Base-by-base conservation (phyloP, 2,113 vertebrate species). In the Tichodroma muraria region DNA sequence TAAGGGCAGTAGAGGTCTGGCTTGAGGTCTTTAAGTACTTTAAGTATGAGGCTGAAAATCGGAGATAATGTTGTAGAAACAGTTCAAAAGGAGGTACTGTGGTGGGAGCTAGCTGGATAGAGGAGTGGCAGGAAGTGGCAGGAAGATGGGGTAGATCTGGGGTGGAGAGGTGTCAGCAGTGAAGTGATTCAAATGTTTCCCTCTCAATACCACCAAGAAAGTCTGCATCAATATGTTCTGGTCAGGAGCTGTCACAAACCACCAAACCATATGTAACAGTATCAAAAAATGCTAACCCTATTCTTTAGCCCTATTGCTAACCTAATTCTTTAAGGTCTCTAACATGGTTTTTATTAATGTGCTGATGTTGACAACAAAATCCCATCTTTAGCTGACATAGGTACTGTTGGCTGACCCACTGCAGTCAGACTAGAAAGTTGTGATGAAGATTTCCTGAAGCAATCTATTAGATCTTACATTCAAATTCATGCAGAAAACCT, bases 101-200 rank as follows among this genome's bases (percentile, higher is more conserved):
- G 17, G 42, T 37, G 30, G 44, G 17, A 88, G 12, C 21, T 50
- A 40, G 21, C 12, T 61, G n/a, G 37, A 33, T 1, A 4, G 38
- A 85, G 14, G 31, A 49, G 4, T 7, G 53, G 6, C 35, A 66
- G 63, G 13, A 76, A 68, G 6, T 19, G 19, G 10, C 45, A 76
- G 54, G 54, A 47, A 85, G 8, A 35, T 50, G 52, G 15, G 6
- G 10, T 8, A 37, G 33, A 40, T 20, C 10, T 59, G 35, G 78
- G 11, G 2, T 66, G 19, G 6, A 24, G 45, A 50, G 33, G 4
- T 8, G 15, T 21, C 1, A 0, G 15, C 8, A 11, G 3, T 15
- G 13, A 63, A 33, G 13, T 3, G 22, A 28, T 35, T 10, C 14
- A 33, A 15, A 31, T 11, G 8, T 22, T 83, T 73, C 19, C n/a